Evolutionary conservation across 1,140 invertebrate genomes (phyloP).

Genomic region (Papilio glaucus): DNA sequence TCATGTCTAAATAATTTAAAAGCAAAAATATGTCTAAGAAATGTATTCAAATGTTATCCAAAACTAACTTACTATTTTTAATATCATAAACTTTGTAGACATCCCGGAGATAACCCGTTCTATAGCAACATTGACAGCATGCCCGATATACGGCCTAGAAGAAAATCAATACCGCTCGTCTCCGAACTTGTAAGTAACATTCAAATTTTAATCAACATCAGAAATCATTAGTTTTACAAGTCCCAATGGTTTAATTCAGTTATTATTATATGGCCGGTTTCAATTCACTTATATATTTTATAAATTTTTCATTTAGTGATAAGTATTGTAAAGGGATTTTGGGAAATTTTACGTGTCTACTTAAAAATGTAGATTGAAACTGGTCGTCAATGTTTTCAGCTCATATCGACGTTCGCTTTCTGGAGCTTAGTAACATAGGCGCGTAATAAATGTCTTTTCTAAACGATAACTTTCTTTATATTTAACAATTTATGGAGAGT

Average conservation of each 20-base stretch:
- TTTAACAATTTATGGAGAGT: slow-evolving; percentile 63
- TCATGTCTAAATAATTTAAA: background rate
- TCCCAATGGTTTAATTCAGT: slow-evolving; percentile 64
- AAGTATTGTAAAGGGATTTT: slow-evolving; percentile 23
- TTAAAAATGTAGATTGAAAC: slow-evolving; percentile 68
- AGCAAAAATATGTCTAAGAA: slow-evolving; percentile 27
- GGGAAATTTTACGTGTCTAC: slow-evolving; percentile 13
- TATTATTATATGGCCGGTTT: slow-evolving; percentile 73
- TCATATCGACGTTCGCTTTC: slow-evolving; percentile 78
- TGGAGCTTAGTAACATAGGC: slow-evolving; percentile 80
- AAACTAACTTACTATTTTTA: slow-evolving; percentile 2
- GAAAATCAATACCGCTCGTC: slow-evolving; percentile 98
- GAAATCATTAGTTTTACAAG: slow-evolving; percentile 50
- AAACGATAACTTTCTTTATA: slow-evolving; percentile 66
- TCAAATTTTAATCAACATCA: slow-evolving; percentile 40
- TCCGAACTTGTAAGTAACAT: slow-evolving; percentile 97
- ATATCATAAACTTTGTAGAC: slow-evolving; percentile 82
- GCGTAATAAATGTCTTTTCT: slow-evolving; percentile 83
- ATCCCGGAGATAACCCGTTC: slow-evolving; percentile 98
- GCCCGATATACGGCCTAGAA: slow-evolving; percentile 97
- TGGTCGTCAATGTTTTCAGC: slow-evolving; percentile 77
- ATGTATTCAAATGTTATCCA: slow-evolving; percentile 3
- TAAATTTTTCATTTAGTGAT: slow-evolving; percentile 35
- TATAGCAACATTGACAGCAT: slow-evolving; percentile 99
- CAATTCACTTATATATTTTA: slow-evolving; percentile 64